phyloP scores from a whole-genome alignment of 2,797 vertebrate species.

The Miichthys miiuy region DNA sequence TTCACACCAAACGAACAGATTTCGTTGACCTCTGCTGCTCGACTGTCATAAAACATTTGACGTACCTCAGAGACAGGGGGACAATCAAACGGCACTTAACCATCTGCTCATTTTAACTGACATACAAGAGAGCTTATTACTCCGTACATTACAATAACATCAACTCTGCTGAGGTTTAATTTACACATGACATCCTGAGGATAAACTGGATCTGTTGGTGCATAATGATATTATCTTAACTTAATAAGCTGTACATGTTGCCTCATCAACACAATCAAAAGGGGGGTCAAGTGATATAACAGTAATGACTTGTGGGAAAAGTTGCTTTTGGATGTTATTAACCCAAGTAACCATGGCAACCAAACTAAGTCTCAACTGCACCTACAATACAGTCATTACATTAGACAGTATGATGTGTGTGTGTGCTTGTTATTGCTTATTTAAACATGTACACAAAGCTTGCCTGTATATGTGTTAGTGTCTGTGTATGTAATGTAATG shows the following conservation, averaged over 20 bases:
- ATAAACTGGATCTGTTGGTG: slow-evolving; percentile 24
- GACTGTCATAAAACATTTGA: background rate
- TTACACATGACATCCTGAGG: slow-evolving; percentile 37
- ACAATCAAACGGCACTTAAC: slow-evolving; percentile 19
- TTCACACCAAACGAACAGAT: slow-evolving; percentile 25
- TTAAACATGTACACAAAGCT: background rate
- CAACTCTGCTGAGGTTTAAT: slow-evolving; percentile 25
- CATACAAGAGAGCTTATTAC: slow-evolving; percentile 51
- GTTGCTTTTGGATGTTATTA: slow-evolving; percentile 35
- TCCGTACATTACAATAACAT: slow-evolving; percentile 13
- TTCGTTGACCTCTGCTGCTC: slow-evolving; percentile 24
- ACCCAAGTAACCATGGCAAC: slow-evolving; percentile 48
- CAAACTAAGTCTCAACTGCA: background rate
- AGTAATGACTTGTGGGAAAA: background rate
- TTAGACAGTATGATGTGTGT: background rate
- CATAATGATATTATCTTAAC: slow-evolving; percentile 40
- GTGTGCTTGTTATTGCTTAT: background rate
- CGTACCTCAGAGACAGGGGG: background rate
- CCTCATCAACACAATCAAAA: slow-evolving; percentile 36
- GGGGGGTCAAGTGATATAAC: background rate
- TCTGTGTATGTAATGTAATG: too few relatives aligned
- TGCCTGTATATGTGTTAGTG: background rate
- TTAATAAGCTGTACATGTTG: slow-evolving; percentile 31
- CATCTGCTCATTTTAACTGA: slow-evolving; percentile 29
- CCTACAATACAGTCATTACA: background rate